Conservation (phyloP, 2,888 invertebrate genomes). For the Himalopsyche kuldschensis region DNA sequence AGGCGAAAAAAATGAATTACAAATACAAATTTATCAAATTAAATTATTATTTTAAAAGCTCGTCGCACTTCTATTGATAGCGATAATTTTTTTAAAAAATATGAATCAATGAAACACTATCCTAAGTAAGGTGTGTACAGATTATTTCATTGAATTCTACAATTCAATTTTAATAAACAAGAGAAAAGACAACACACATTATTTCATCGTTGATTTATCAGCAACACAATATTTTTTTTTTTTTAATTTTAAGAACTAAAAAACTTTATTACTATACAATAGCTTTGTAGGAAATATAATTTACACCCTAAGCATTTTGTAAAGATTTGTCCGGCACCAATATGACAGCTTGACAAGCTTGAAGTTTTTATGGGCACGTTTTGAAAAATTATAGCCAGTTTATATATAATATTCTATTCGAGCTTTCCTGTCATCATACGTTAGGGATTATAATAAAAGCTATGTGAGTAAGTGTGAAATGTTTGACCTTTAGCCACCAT, state of each 20-base stretch:
- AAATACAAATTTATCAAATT: too few relatives aligned
- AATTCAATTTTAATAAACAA: too few relatives aligned
- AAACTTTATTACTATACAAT: neutral
- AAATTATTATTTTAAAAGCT: too few relatives aligned
- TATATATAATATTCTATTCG: neutral
- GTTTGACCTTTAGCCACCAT: slow-evolving; percentile 1
- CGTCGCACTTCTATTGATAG: too few relatives aligned
- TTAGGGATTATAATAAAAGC: slow-evolving; percentile 15
- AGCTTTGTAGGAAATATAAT: neutral
- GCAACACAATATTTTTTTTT: too few relatives aligned
- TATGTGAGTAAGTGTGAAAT: slow-evolving; percentile 13
- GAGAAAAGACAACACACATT: too few relatives aligned
- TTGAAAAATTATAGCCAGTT: neutral
- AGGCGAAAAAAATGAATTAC: too few relatives aligned
- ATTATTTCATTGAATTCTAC: too few relatives aligned
- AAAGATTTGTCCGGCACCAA: neutral
- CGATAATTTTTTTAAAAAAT: too few relatives aligned
- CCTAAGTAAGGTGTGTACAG: too few relatives aligned
- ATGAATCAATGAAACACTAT: too few relatives aligned
- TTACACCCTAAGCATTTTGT: neutral
- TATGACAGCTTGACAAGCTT: neutral
- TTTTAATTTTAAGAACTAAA: neutral
- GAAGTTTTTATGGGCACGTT: neutral
- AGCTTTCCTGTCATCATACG: neutral
- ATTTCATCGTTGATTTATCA: too few relatives aligned